Percentiles rank a stretch among this genome's conserved stretches.
Evolutionary conservation across 2,888 invertebrate species (phyloP).

Genomic region (Drosophila niveifrons): DNA sequence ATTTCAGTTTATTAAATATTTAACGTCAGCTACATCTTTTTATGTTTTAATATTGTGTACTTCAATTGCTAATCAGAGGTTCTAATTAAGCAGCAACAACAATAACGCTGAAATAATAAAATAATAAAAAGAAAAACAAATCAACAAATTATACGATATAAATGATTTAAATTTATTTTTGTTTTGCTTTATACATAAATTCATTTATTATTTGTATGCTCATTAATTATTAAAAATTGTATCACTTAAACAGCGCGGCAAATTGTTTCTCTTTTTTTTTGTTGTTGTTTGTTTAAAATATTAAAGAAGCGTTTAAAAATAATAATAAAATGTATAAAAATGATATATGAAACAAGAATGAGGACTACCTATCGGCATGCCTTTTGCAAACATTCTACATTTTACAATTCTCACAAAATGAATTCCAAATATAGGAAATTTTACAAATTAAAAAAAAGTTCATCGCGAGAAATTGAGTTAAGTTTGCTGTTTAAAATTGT

Average conservation of each 20-base stretch:
- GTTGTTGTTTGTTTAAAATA: conserved; percentile 13
- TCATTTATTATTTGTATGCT: conserved; percentile 66
- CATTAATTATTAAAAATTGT: conserved; percentile 56
- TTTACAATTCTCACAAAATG: not conserved
- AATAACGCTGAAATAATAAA: conserved; percentile 18
- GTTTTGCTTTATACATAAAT: conserved; percentile 75
- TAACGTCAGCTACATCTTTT: conserved; percentile 11
- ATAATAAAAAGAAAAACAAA: conserved; percentile 16
- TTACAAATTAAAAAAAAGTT: not conserved
- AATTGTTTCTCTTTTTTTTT: conserved; percentile 33
- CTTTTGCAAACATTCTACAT: conserved; percentile 33
- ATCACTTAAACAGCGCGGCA: conserved; percentile 76
- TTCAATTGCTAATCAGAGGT: conserved; percentile 6
- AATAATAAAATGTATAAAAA: conserved; percentile 9
- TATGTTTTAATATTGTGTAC: conserved; percentile 7
- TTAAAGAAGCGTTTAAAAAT: conserved; percentile 53
- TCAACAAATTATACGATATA: conserved; percentile 55
- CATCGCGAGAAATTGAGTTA: conserved; percentile 12
- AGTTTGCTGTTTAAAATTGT: conserved; percentile 1
- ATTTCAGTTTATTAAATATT: conserved; percentile 18
- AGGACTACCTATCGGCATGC: conserved; percentile 24
- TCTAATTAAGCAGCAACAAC: conserved; percentile 16
- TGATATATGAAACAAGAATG: conserved; percentile 30
- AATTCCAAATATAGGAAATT: not conserved
- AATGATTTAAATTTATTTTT: conserved; percentile 65